Base-by-base conservation (phyloP, 2,113 vertebrate species). In the Tychaedon coryphoeus region DNA sequence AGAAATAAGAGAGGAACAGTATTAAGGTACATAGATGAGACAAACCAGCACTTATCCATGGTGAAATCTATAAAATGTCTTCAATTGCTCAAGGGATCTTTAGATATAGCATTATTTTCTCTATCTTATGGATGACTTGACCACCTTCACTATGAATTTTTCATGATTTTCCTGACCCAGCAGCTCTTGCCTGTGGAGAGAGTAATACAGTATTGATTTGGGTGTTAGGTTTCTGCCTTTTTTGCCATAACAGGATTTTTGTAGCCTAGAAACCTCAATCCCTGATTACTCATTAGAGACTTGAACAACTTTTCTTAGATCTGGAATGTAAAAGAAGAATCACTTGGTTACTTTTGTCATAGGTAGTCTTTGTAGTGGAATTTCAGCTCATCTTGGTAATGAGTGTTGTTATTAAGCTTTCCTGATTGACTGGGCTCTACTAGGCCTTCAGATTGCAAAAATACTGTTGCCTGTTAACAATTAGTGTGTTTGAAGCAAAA, bases 111-210 rank as follows among this genome's bases (percentile, higher is more conserved):
- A 97, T 98, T 98, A 97, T 98, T 98, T 98, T 98, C 97, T 98
- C 95, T 98, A 82, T 98, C 98, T 97, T 98, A 97, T 98, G 97
- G 98, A 98, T 98, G 98, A 97, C 97, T 98, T 97, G 97, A 97
- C 98, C 98, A 98, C 98, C 98, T 98, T 98, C 78, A 91, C 96
- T 97, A 98, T 99, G 98, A 99, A 99, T 98, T 98, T 99, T 99
- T 99, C 97, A 99, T 99, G 98, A 98, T 97, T 98, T 97, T 97
- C 96, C 97, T 98, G 97, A 98, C 97, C 97, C 97, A 98, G 98
- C 96, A 98, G 97, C 97, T 98, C 98, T 98, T 96, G 97, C 98
- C 98, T 98, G 97, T 97, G 98, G 97, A 98, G 98, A 98, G 96
- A 98, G 98, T 98, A 98, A 98, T 98, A 98, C 72, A 85, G 96